phyloP scores from a whole-genome alignment of 2,113 vertebrate genomes.

The Microcebus lehilahytsara region DNA sequence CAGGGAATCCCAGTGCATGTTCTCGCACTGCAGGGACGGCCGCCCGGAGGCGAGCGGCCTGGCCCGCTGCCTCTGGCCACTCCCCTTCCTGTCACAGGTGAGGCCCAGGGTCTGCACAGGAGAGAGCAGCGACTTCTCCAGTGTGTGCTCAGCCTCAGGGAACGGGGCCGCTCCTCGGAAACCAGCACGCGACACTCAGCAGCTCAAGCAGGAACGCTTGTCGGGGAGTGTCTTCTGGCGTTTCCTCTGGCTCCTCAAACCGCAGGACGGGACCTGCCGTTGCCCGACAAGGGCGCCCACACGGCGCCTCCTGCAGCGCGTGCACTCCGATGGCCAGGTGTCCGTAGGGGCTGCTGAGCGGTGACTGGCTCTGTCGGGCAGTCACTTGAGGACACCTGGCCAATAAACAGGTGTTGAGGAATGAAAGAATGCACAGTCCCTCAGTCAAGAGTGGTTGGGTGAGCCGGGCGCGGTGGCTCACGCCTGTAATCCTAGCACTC shows the following conservation, averaged over 20 bases:
- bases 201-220: background rate
- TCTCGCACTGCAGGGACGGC: background rate
- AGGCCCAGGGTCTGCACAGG: background rate
- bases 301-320: accelerated
- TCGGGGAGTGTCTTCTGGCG: background rate
- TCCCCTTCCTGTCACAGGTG: background rate
- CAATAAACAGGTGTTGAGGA: background rate
- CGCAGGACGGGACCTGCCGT: background rate
- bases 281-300: background rate
- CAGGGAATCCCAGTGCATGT: background rate
- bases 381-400: background rate
- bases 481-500: no score
- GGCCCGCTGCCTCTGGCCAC: background rate
- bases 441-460: background rate
- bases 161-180: background rate
- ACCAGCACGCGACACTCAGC: background rate
- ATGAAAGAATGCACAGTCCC: background rate
- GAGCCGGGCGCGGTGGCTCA: no score
- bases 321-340: background rate
- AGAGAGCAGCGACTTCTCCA: background rate
- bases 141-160: background rate
- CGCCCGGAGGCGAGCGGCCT: background rate
- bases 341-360: no score
- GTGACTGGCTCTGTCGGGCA: background rate
- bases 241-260: background rate